Evolutionary conservation across 1,140 invertebrate genomes (phyloP).

Genomic region (Drosophila watanabei): DNA sequence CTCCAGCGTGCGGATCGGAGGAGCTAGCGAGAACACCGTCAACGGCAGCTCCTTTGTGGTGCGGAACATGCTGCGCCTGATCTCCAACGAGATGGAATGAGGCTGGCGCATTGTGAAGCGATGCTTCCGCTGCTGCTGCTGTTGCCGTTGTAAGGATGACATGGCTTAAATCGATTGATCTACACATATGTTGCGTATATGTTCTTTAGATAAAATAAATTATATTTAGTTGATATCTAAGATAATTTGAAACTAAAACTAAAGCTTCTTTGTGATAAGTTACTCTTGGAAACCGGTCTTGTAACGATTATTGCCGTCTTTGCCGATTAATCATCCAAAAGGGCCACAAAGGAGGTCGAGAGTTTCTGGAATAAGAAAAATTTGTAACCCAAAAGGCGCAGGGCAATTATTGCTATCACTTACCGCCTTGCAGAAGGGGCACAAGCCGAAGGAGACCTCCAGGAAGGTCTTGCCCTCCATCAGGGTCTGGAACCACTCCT

Average conservation of each 20-base stretch:
- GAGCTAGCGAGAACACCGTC: constrained; percentile 44
- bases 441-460: constrained; percentile 70
- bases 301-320: constrained; percentile 12
- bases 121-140: constrained; percentile 43
- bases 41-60: constrained; percentile 67
- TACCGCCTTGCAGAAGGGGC: constrained; percentile 83
- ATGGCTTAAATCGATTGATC: constrained; percentile 56
- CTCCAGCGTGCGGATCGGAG: constrained; percentile 74
- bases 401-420: neutral
- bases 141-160: constrained; percentile 19
- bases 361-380: constrained; percentile 60
- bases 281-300: constrained; percentile 13
- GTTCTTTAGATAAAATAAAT: constrained; percentile 60
- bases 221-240: constrained; percentile 56
- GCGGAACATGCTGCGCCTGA: constrained; percentile 63
- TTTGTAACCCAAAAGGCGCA: neutral
- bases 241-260: constrained; percentile 27
- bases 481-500: constrained; percentile 80
- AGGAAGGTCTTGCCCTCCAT: constrained; percentile 75
- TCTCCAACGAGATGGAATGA: constrained; percentile 71
- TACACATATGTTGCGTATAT: constrained; percentile 53
- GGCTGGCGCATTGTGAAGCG: constrained; percentile 66
- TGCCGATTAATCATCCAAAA: constrained; percentile 48
- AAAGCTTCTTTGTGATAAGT: constrained; percentile 40
- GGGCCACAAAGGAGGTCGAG: constrained; percentile 75